phyloP scores from a whole-genome alignment of 2,113 vertebrate genomes.

The Hyperopisus bebe region DNA sequence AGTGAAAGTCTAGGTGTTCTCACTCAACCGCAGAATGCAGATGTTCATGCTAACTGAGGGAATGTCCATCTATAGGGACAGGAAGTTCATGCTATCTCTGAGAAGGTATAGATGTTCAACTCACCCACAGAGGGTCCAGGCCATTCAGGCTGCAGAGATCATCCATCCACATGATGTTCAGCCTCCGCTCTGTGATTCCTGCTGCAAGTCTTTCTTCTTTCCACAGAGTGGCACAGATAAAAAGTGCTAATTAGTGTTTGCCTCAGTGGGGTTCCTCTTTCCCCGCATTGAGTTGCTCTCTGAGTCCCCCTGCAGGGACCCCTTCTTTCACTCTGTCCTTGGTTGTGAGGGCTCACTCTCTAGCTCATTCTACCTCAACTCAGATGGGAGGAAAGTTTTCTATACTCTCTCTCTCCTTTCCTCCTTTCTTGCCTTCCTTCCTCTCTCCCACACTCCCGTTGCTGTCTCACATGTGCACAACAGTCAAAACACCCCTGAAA shows the following conservation, averaged over 20 bases:
- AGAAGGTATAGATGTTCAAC: conserved; percentile 10
- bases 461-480: conserved; percentile 10
- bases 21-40: conserved; percentile 37
- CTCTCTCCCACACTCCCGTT: not conserved
- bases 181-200: not conserved
- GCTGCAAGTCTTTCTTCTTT: not conserved
- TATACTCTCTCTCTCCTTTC: conserved; percentile 6
- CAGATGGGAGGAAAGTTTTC: not conserved
- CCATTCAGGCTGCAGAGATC: conserved; percentile 37
- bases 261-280: not conserved
- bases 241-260: not conserved
- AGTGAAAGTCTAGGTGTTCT: not conserved
- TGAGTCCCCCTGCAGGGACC: not conserved
- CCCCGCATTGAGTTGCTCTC: not conserved
- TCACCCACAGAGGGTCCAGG: conserved; percentile 44
- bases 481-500: conserved; percentile 20
- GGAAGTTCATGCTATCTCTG: not conserved
- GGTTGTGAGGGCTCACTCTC: not conserved
- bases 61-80: not conserved
- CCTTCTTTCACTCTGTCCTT: not conserved
- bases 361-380: not conserved
- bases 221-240: not conserved
- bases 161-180: conserved; percentile 36
- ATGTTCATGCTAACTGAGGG: not conserved
- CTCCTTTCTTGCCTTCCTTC: conserved; percentile 1